Base-by-base conservation (phyloP, 2,113 vertebrate genomes). In the Perca schrenkii region DNA sequence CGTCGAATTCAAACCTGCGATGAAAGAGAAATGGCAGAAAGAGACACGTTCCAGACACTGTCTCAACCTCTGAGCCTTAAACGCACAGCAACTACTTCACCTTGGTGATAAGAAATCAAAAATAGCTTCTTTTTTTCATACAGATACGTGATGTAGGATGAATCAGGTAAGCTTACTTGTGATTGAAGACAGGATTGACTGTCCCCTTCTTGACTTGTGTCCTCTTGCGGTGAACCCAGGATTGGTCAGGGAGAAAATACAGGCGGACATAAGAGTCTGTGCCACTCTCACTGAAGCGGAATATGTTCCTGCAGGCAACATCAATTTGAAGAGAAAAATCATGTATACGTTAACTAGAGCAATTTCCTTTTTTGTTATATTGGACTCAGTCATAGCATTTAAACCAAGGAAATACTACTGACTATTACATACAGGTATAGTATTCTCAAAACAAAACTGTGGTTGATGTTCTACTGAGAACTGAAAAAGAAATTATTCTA, bases 241-340 rank as follows among this genome's bases (percentile, higher is more conserved):
- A 93, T 84, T 97, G 96, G 34, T 99, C 98, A 6, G 98, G 98
- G 78, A 99, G 95, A 71, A 99, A 90, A 93, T 99, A 99, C 76
- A 99, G 86, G 16, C 96, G 97, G 54, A 99, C 97, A 0, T 99
- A 99, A 0, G 97, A 96, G 89, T 98, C 97, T 0, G 97, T 96
- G 78, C 97, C 97, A 12, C 84, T 95, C 71, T 95, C 96, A 57
- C 90, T 95, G 90, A 94, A 96, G 46, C 95, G 94, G 6, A 96
- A 95, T 85, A 99, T 77, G 85, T 97, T 96, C 91, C 98, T 99
- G 90, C 65, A 36, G 52, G 43, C 4, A 43, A 52, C 25, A 10
- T 11, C 1, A n/a, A 58, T 8, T n/a, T 57, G 19, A 65, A 64
- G 22, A 25, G 8, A 58, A 73, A 73, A 58, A 12, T 21, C 0